Evolutionary conservation across 2,113 vertebrate genomes (phyloP).

Genomic region (Cyanoramphus novaezelandiae): DNA sequence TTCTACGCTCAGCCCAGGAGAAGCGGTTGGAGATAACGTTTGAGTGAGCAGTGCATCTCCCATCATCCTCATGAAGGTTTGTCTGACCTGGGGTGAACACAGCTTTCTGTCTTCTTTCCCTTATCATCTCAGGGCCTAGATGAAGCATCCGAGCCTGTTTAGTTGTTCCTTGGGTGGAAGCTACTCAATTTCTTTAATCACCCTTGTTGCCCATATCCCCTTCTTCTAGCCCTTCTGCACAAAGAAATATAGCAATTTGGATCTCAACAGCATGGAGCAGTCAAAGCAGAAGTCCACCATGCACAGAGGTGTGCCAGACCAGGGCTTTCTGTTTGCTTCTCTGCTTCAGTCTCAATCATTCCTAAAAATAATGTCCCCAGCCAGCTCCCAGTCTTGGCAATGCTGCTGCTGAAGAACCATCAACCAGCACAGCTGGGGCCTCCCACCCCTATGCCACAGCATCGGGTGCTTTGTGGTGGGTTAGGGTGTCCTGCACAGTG

Average conservation of each 20-base stretch:
- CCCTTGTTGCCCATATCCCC: not conserved
- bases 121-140: not conserved
- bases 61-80: not conserved
- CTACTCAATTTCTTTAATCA: not conserved
- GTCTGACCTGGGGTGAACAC: not conserved
- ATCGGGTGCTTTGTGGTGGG: not conserved
- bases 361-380: not conserved
- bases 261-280: not conserved
- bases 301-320: not conserved
- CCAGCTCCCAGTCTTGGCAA: not conserved
- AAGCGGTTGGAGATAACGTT: not conserved
- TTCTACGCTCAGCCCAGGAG: not conserved
- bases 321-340: not conserved
- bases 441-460: not conserved
- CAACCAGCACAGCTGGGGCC: not conserved
- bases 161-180: not conserved
- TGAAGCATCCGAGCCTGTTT: not conserved
- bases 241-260: rapidly evolving
- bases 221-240: not conserved
- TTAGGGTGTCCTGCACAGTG: not conserved
- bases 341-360: not conserved
- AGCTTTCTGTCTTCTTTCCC: not conserved
- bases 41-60: not conserved
- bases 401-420: not conserved
- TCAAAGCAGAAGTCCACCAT: not conserved